Evolutionary conservation across 2,797 vertebrate genomes (phyloP), one percentile per base, ranked within the genome.

Genomic region (Melanotaenia maccullochi): DNA sequence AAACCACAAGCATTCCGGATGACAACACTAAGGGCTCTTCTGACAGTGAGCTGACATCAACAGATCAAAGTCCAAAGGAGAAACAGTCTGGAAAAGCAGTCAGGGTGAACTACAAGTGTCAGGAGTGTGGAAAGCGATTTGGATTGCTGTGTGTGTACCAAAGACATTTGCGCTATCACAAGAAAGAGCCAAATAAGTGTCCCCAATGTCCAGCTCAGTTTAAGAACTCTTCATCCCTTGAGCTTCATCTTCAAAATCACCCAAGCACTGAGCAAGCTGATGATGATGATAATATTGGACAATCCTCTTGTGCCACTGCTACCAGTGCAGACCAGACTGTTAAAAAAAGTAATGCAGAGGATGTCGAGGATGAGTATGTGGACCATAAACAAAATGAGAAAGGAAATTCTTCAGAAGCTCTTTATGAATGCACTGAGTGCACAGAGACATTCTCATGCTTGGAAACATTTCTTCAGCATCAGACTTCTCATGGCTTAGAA

Each of bases 121-220:
- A 89, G 51, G 94, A 95, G 64, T 96, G 95, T 78, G 93, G 92
- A 62, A 94, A 94, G 75, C 90, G 74, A 77, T 95, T 96, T 90
- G 91, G 94, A 2, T 75, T 95, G 36, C 79, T 94, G 6, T 93
- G 94, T 61, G 93, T 95, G 65, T 95, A 93, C 86, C 93, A 94
- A 65, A 86, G 93, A 13, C 95, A 96, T 71, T 86, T 94, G 63
- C 90, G 90, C 7, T 94, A 94, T 74, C 95, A 96, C 81, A 94
- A 92, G 84, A 93, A 92, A 63, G 89, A 93, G 82, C 90, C 91
- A 8, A 90, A 63, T 28, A 93, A 90, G 30, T 93, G 88, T 73
- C 85, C 91, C 18, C 80, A 51, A 35, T 93, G 90, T 87, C 91
- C 92, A 60, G 82, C 91, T 79, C 87, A 90, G 38, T 94, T 94